Percentiles rank a stretch among this genome's conserved stretches.
These are phyloP conservation scores for Oxyura jamaicensis DNA, from an alignment of 2,113 vertebrate genomes.

Conservation along the genomic window DNA sequence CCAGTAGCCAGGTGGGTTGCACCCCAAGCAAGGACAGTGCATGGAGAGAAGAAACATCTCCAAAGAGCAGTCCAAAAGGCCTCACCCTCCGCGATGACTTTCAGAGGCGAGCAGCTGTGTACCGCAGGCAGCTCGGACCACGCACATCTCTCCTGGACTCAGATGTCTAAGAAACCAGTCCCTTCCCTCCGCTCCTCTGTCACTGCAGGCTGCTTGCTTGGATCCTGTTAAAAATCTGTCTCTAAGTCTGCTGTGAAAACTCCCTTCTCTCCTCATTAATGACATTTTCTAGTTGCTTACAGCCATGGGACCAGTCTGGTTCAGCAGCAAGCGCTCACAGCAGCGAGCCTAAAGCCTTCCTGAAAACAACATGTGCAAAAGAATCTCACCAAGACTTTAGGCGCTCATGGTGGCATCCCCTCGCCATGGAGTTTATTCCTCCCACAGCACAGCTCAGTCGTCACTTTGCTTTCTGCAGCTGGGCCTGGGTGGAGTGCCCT, in stretches of 20 bases:
- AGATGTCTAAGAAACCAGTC: background rate
- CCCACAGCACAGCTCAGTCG: background rate
- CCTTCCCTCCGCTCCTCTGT: background rate
- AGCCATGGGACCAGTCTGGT: background rate
- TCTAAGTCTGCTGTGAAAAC: background rate
- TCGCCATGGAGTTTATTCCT: background rate
- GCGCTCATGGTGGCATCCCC: background rate
- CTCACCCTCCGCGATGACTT: background rate
- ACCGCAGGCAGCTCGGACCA: background rate
- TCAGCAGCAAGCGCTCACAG: background rate
- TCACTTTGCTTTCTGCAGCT: background rate
- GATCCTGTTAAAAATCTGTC: background rate
- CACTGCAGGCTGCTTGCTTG: background rate
- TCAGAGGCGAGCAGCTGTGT: background rate
- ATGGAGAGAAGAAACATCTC: background rate
- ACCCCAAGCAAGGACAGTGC: background rate
- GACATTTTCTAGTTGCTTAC: background rate
- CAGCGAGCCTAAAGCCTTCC: background rate
- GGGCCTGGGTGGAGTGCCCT: background rate
- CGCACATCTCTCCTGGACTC: background rate
- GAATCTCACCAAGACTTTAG: rapidly evolving
- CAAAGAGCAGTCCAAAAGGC: background rate
- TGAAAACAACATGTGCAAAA: background rate
- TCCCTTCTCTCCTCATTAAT: background rate
- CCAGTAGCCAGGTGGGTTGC: background rate